Evolutionary conservation across 2,113 vertebrate species (phyloP), one percentile per base, ranked within the genome.

Genomic region (Daubentonia madagascariensis): DNA sequence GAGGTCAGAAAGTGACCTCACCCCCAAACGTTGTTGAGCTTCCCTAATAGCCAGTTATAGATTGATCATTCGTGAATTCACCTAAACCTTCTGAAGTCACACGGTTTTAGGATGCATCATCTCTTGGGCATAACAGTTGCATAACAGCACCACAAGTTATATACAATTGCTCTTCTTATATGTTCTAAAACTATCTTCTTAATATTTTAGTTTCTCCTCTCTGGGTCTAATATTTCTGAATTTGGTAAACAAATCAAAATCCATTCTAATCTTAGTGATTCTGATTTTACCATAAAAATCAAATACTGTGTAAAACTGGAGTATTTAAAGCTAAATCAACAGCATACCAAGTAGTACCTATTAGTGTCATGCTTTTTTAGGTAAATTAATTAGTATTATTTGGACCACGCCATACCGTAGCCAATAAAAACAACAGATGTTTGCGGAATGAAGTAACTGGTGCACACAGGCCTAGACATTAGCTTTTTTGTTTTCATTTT

Each of bases 361-460:
- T 54, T 14, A 37, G 76, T 7, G 50, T 11, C 91, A 0, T 25
- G 93, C 81, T 78, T 37, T 43, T 57, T 79, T 25, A 93, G 96
- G 92, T 28, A 43, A 92, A 86, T 63, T 93, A 75, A 96, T 96
- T 85, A 94, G 93, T 32, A 73, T 63, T 85, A 52, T 72, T 81
- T 76, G 72, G 79, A 67, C 68, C 75, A 0, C 35, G 59, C 96
- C 93, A 45, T 20, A 45, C 30, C 96, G 32, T 8, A 14, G 96
- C 94, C 97, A 97, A 72, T 89, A 83, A 79, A 81, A 96, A 96
- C 97, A 96, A 23, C 67, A 93, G 85, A 75, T 93, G 73, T 59
- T 59, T 72, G 18, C 40, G 78, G 73, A 79, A 45, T 98, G 96
- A 97, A 79, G 96, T 73, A 75, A 50, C 73, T n/a, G 40, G 52